Percentiles rank a stretch among this genome's conserved stretches.
Evolutionary conservation across 2,113 vertebrate genomes (phyloP).

Genomic region (Menidia beryllina): DNA sequence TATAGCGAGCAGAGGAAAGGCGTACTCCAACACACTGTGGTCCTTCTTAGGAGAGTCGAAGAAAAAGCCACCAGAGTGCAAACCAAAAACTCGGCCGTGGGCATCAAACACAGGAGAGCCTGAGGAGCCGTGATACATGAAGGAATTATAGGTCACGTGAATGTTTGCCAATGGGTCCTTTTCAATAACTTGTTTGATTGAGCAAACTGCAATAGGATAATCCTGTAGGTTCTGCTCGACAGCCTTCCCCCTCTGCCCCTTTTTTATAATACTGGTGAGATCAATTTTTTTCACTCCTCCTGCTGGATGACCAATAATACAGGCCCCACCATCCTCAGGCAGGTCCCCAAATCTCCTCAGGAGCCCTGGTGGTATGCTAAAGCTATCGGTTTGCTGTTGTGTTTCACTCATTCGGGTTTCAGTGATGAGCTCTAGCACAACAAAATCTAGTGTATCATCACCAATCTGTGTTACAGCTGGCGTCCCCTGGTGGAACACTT

Average conservation of each 20-base stretch:
- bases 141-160: neutral
- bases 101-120: constrained; percentile 42
- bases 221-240: neutral
- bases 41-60: fast-evolving
- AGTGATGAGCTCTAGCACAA: constrained; percentile 15
- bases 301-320: constrained; percentile 43
- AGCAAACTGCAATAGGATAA: fast-evolving
- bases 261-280: constrained; percentile 37
- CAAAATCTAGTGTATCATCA: fast-evolving
- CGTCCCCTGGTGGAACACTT: neutral
- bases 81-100: constrained; percentile 4
- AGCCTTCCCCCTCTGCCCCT: neutral
- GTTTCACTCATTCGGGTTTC: neutral
- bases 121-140: constrained; percentile 37
- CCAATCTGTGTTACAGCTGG: neutral
- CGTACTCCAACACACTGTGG: neutral
- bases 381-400: too few species aligned
- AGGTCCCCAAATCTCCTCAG: constrained; percentile 1
- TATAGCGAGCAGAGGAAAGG: constrained; percentile 5
- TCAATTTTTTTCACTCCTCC: constrained; percentile 17
- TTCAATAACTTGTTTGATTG: neutral
- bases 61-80: constrained; percentile 7
- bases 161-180: fast-evolving
- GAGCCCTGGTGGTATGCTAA: constrained; percentile 31
- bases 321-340: neutral